A percentile compares a stretch with the other conserved stretches of the same genome.
Conservation (phyloP, 2,797 vertebrate species). For the Hippocampus kuda region DNA sequence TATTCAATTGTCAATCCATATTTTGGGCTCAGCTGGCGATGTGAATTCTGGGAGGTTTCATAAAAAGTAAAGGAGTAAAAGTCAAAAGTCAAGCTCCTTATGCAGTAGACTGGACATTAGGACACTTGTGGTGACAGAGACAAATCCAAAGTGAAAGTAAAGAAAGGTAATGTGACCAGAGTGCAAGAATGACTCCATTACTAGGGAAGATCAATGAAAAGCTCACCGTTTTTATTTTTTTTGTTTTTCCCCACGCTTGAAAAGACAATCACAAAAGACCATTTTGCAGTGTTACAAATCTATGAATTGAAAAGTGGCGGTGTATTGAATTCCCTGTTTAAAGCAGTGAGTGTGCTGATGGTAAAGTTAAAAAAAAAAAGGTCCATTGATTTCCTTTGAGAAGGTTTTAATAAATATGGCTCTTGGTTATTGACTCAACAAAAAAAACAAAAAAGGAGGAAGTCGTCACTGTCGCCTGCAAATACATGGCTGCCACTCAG, state of each 20-base stretch:
- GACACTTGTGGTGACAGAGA: background rate
- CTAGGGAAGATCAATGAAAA: background rate
- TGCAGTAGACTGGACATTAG: background rate
- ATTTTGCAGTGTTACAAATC: background rate
- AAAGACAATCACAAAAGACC: background rate
- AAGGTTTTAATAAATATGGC: constrained; percentile 3
- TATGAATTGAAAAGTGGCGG: background rate
- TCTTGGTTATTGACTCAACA: background rate
- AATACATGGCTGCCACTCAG: constrained; percentile 9
- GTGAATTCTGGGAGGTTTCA: too few species aligned
- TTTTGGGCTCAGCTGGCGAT: too few species aligned
- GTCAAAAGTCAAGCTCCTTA: background rate
- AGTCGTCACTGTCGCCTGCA: background rate
- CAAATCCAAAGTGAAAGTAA: background rate
- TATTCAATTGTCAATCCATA: background rate
- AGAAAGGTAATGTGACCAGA: background rate
- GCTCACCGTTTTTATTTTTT: background rate
- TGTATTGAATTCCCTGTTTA: constrained; percentile 1
- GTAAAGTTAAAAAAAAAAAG: background rate
- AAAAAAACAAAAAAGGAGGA: background rate
- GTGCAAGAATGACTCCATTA: background rate
- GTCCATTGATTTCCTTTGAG: constrained; percentile 2
- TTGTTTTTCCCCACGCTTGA: background rate
- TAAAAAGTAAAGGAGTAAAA: background rate
- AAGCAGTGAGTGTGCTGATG: background rate